A percentile compares a stretch with the other conserved stretches of the same genome.
These are phyloP conservation scores for Troides helena DNA, from an alignment of 2,888 invertebrate species.

Conservation along the genomic window DNA sequence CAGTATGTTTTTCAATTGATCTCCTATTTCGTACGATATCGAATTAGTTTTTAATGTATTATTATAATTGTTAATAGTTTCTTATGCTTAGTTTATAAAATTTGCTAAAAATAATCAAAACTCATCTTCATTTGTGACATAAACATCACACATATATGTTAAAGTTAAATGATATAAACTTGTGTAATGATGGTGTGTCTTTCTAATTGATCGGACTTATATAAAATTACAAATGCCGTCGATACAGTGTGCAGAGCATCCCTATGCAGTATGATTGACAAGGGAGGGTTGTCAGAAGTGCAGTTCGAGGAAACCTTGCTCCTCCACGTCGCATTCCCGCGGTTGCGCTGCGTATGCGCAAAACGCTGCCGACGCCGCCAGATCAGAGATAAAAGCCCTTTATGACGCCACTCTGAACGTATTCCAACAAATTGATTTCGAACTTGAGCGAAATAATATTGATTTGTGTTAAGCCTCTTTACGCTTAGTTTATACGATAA, in stretches of 20 bases:
- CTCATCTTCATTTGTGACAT: too few relatives aligned
- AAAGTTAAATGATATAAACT: too few relatives aligned
- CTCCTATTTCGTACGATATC: too few relatives aligned
- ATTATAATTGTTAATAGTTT: too few relatives aligned
- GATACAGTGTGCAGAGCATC: conserved; percentile 37
- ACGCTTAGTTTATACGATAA: background rate
- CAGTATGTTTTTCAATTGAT: too few relatives aligned
- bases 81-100: too few relatives aligned
- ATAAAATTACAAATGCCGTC: background rate
- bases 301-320: conserved; percentile 65
- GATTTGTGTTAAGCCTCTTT: background rate
- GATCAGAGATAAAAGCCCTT: conserved; percentile 71
- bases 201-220: too few relatives aligned
- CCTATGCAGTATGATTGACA: conserved; percentile 46
- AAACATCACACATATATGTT: too few relatives aligned
- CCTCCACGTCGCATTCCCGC: conserved; percentile 46
- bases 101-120: too few relatives aligned
- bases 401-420: conserved; percentile 74
- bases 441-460: conserved; percentile 31
- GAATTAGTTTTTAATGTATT: too few relatives aligned
- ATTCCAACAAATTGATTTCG: conserved; percentile 75
- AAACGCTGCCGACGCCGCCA: conserved; percentile 66
- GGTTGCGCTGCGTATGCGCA: conserved; percentile 58
- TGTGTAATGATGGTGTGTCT: too few relatives aligned
- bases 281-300: conserved; percentile 48